A percentile compares a stretch with the other conserved stretches of the same genome.
Conservation (phyloP, 2,797 vertebrate genomes). For the Pyrocephalus nanus region DNA sequence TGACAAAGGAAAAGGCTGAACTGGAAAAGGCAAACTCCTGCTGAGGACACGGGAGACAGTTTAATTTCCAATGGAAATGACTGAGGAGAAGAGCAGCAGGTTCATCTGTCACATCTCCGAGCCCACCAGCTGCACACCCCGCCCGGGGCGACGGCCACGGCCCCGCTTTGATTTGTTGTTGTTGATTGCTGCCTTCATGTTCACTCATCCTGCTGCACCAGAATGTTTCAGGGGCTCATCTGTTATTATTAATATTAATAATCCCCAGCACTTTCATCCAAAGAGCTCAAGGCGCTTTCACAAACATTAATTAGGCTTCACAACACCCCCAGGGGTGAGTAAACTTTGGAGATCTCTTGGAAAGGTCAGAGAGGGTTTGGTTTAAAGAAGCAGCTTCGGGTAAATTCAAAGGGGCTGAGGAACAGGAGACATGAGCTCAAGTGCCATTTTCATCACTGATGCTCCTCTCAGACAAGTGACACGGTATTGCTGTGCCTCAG, state of each 20-base stretch:
- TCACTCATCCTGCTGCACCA: slow-evolving; percentile 19
- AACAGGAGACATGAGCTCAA: not conserved
- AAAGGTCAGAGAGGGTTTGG: slow-evolving; percentile 53
- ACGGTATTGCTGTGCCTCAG: not conserved
- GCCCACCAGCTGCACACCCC: slow-evolving; percentile 19
- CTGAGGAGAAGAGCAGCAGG: not conserved
- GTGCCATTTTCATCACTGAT: not conserved
- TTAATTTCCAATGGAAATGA: slow-evolving; percentile 12
- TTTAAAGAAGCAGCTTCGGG: not conserved
- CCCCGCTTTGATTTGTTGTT: not conserved
- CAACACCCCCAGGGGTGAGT: not conserved
- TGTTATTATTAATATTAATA: slow-evolving; percentile 54
- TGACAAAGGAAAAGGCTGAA: not conserved
- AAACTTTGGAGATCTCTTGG: slow-evolving; percentile 32
- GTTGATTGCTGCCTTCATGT: slow-evolving; percentile 32
- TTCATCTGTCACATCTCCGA: slow-evolving; percentile 54
- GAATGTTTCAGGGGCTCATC: slow-evolving; percentile 36
- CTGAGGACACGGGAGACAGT: not conserved
- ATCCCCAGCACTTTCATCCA: not conserved
- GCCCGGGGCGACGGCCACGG: not conserved
- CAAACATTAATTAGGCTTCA: slow-evolving; percentile 56
- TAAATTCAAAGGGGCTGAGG: not conserved
- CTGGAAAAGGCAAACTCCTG: not conserved
- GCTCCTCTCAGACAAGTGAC: not conserved
- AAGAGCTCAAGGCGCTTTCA: not conserved